Base-by-base conservation (phyloP, 1,140 invertebrate genomes). In the Homalodisca vitripennis region DNA sequence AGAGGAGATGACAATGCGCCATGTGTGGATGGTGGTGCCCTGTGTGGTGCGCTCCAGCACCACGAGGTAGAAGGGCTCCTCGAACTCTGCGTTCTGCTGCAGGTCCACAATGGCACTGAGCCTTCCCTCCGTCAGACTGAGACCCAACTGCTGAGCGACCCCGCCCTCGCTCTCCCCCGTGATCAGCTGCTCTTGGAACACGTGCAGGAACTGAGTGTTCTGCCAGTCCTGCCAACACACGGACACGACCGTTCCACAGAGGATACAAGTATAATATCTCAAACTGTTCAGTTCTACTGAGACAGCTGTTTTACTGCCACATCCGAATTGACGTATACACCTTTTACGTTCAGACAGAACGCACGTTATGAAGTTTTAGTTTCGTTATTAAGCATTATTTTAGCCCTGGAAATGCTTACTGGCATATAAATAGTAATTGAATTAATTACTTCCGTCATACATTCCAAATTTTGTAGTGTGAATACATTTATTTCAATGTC, bases 1-100 rank as follows among this genome's bases (percentile, higher is more conserved):
- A 12, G 94, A 97, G 0, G 93, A 90, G 67, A 98, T 95, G 0
- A 92, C 89, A 13, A 98, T 84, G 75, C 92, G 86, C 96, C 96
- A 98, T 92, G 97, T 98, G 75, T 98, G 95, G 3, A 98, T 87
- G 0, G 92, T 91, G n/a, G 92, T 95, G 2, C 91, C 88, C 22
- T 87, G 87, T 62, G 86, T 82, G 0, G 91, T 92, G 75, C 94
- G 89, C 79, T 98, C 95, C 14, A 98, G 79, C 22, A 98, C 90
- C 0, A 98, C 94, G 46, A 98, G 92, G 77, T 94, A 98, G 81
- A 98, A 98, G 1, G 94, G 93, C 77, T 98, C 95, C 76, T 95
- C 92, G 78, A 98, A 98, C 26, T 91, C 89, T 0, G 89, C 84
- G 12, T 88, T 87, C 73, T 93, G 88, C 47, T 94, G 88, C 26